Conservation (phyloP, 2,888 invertebrate species). For the Pseudolycoriella hygida region DNA sequence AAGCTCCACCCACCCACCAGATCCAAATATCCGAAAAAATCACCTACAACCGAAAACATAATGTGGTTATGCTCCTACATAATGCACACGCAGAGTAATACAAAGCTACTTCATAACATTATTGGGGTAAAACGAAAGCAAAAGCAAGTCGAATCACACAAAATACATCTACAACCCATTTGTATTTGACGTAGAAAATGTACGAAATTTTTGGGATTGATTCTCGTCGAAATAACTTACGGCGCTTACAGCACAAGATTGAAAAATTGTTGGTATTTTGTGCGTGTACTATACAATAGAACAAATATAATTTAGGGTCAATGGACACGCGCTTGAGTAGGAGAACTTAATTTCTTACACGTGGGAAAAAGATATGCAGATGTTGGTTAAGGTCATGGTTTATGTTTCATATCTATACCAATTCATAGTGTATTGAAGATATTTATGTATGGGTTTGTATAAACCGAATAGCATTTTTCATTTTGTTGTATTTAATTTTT, state of each 20-base stretch:
- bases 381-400: background rate
- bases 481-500: no score
- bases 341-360: background rate
- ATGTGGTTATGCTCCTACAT: background rate
- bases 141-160: background rate
- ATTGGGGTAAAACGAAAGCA: background rate
- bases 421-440: no score
- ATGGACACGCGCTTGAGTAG: constrained; percentile 4
- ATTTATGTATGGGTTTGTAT: no score
- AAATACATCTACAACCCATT: background rate
- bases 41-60: background rate
- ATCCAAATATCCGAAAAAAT: no score
- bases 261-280: no score
- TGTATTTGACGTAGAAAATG: background rate
- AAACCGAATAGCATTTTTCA: no score
- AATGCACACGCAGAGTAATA: background rate
- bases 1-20: no score
- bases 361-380: background rate
- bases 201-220: background rate
- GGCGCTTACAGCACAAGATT: background rate
- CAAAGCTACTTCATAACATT: background rate
- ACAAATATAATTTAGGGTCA: constrained; percentile 1
- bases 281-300: background rate
- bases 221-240: background rate
- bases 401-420: no score